Evolutionary conservation across 2,113 vertebrate species (phyloP), one percentile per base, ranked within the genome.

Genomic region (Trogon melanurus): DNA sequence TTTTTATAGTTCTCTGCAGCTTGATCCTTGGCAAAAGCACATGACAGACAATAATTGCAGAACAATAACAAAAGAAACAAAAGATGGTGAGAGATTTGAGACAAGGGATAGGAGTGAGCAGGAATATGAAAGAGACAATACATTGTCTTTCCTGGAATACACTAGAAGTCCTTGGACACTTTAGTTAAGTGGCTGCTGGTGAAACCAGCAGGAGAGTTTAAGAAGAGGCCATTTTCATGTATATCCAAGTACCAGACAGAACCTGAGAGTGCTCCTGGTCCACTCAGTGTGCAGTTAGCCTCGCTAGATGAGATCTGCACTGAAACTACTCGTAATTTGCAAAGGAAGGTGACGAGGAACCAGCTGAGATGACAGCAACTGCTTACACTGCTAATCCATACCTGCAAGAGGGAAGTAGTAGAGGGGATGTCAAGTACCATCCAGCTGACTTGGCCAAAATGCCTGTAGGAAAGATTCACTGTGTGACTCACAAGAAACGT

Each of bases 1-100:
- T 97, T 97, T 97, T 97, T 95, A 81, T 96, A 96, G 93, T 95
- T 95, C 71, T 80, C 50, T 69, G 58, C 90, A 91, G 84, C 72
- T 95, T 96, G 92, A 67, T 69, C 93, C 93, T 91, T 94, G 62
- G 91, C 64, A 88, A 97, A 91, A 82, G 65, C 91, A 93, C 85
- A 80, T 64, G 85, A 94, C 83, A 65, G 66, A 90, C 66, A 89
- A 71, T 79, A 94, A 83, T 67, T 74, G 56, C 91, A 88, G 45
- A 51, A 88, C 60, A 85, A 53, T 94, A 82, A 93, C 75, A 79
- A 91, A 92, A 90, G 93, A 89, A 94, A 94, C 14, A 65, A 72
- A 61, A 86, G 66, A 86, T 69, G 66, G 15, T 22, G 48, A 85
- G 67, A 82, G 32, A 89, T 71, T 70, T 86, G 74, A 69, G 66